Conservation (phyloP, 2,113 vertebrate genomes). For the Clarias magur region DNA sequence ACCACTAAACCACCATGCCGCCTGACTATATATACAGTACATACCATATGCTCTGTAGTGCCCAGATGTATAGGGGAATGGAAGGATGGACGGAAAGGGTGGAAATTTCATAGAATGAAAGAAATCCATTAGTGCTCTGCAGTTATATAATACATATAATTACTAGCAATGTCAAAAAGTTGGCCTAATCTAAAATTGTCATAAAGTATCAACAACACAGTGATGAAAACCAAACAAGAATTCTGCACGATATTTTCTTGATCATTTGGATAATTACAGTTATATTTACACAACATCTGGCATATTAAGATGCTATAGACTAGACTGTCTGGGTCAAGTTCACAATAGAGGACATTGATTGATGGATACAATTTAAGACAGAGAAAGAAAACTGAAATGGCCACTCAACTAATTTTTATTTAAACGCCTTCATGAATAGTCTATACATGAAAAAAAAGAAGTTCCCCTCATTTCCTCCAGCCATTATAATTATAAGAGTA, state of each 20-base stretch:
- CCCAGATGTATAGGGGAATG: too few species aligned
- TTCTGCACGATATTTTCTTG: neutral
- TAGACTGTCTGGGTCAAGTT: neutral
- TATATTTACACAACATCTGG: neutral
- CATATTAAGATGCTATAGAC: neutral
- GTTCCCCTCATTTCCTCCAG: neutral
- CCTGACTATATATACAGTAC: too few species aligned
- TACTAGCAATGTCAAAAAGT: neutral
- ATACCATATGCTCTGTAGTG: too few species aligned
- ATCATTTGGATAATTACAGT: neutral
- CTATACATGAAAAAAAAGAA: neutral
- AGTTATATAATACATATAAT: neutral
- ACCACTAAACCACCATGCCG: too few species aligned
- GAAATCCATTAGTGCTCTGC: neutral
- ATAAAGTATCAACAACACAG: neutral
- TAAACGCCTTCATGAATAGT: neutral
- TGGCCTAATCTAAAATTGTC: neutral
- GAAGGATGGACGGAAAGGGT: neutral
- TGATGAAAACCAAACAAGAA: neutral
- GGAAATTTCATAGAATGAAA: neutral
- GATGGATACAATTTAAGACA: neutral
- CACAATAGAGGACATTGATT: neutral
- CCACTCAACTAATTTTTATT: neutral
- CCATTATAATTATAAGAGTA: neutral
- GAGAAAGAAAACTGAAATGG: neutral